Base-by-base conservation (phyloP, 2,888 invertebrate species). In the Caenorhabditis macrosperma region DNA sequence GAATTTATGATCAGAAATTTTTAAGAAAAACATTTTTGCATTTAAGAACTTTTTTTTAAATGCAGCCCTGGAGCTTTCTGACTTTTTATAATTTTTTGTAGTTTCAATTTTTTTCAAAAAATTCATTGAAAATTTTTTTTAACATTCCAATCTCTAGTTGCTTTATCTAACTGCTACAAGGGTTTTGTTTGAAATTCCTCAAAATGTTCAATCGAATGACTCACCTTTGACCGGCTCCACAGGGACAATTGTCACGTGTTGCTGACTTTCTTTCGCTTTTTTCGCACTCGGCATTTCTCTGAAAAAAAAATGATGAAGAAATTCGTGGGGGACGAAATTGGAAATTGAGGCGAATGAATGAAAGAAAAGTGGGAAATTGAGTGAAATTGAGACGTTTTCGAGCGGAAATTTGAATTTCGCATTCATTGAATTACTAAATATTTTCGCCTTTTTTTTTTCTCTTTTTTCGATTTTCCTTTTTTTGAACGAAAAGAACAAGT, bases 211-310 rank as follows among this genome's bases (percentile, higher is more conserved):
- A n/a, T n/a, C n/a, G n/a, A 22, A 66, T 28, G 26, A 22, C 38
- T 46, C 28, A 74, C 79, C 74, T 69, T 74, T 79, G 5, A 78
- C 67, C 2, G 68, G 44, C 30, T 79, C 79, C n/a, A 79, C 79
- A 10, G 79, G 79, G 7, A 79, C 68, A 54, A 79, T 79, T 20
- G 79, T 79, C 33, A 79, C 79, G 52, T 79, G 79, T 63, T 79
- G 79, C 22, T 78, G 72, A 59, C 33, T 48, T 28, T 55, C 41
- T 10, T 63, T 75, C 10, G 41, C 33, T 17, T 63, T 63, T 64
- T 64, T 79, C 22, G 67, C 52, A 24, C 75, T 57, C 22, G 64
- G 54, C 79, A 79, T 79, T 52, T 54, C 12, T 22, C 50, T 33
- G 50, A 15, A 50, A 63, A 50, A 50, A 52, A 52, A 22, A 2